Evolutionary conservation across 1,140 invertebrate species (phyloP).

Genomic region (Schlechtendalia chinensis): DNA sequence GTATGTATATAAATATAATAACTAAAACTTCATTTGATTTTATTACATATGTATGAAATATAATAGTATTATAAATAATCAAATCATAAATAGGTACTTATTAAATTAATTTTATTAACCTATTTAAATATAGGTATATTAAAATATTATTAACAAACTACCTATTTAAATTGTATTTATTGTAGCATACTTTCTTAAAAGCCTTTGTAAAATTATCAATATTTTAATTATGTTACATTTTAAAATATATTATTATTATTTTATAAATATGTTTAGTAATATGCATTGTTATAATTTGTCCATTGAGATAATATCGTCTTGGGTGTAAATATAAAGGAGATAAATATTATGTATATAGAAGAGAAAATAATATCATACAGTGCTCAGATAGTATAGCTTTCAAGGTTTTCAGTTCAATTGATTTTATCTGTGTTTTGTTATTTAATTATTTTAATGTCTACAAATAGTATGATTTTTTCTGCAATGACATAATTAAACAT

Average conservation of each 20-base stretch:
- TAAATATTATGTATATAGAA: not conserved
- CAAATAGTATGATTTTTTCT: slow-evolving; percentile 1
- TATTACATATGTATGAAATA: too few relatives aligned
- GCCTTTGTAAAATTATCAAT: too few relatives aligned
- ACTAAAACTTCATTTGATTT: too few relatives aligned
- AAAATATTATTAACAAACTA: too few relatives aligned
- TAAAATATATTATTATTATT: not conserved
- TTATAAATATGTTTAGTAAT: not conserved
- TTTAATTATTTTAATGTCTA: slow-evolving; percentile 24
- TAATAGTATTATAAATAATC: too few relatives aligned
- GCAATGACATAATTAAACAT: not conserved
- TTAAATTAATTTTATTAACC: too few relatives aligned
- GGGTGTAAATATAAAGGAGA: not conserved
- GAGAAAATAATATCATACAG: not conserved
- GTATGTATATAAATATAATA: not conserved
- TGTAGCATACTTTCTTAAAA: too few relatives aligned
- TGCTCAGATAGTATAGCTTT: not conserved
- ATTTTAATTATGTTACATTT: not conserved
- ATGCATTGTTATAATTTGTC: not conserved
- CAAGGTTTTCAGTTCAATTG: slow-evolving; percentile 35
- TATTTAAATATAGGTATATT: too few relatives aligned
- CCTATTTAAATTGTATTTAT: too few relatives aligned
- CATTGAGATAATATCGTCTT: too few relatives aligned
- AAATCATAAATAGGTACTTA: too few relatives aligned
- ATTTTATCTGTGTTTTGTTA: slow-evolving; percentile 25